Base-by-base conservation (phyloP, 1,140 invertebrate genomes). In the Leptestheria dahalacensis region DNA sequence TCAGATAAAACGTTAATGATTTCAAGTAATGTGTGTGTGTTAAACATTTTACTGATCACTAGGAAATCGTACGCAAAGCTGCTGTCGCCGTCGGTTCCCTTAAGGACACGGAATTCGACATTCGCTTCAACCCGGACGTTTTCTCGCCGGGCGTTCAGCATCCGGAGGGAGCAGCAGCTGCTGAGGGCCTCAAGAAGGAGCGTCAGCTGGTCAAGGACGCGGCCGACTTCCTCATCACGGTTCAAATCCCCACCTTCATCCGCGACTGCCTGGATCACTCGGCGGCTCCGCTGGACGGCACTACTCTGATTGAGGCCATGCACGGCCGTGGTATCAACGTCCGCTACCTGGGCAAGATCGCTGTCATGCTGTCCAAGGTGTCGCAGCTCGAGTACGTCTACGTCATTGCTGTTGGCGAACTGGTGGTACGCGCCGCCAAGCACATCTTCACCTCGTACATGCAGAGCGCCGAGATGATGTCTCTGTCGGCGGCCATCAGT, bases 111-210 rank as follows among this genome's bases (percentile, higher is more conserved):
- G 92, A 97, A 72, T 97, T 98, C 71, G 91, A 94, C 69, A 88
- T 99, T 59, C 80, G 91, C 53, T 99, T 99, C 72, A 99, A 99
- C 75, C 92, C 96, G 0, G 96, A 99, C 75, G 89, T 97, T 56
- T 98, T 88, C 75, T 97, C 93, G 4, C 85, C 88, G 1, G 90
- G 90, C 60, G 93, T 99, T 41, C 79, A 77, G 56, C 93, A 97
- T 76, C 78, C 82, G 18, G 81, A 87, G 65, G 80, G 82, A 51
- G 75, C 83, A 48, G 75, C 77, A 3, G 26, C 48, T 41, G 63
- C 66, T 41, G 77, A 78, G 53, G 75, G 77, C 49, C 74, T 94
- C 58, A 78, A 82, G 54, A 86, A 85, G 68, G 91, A 97, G 71
- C 81, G 85, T 60, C 84, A 92, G 63, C 74, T 97, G 18, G 86